phyloP scores from a whole-genome alignment of 2,888 invertebrate species.

The Endomychus coccineus region DNA sequence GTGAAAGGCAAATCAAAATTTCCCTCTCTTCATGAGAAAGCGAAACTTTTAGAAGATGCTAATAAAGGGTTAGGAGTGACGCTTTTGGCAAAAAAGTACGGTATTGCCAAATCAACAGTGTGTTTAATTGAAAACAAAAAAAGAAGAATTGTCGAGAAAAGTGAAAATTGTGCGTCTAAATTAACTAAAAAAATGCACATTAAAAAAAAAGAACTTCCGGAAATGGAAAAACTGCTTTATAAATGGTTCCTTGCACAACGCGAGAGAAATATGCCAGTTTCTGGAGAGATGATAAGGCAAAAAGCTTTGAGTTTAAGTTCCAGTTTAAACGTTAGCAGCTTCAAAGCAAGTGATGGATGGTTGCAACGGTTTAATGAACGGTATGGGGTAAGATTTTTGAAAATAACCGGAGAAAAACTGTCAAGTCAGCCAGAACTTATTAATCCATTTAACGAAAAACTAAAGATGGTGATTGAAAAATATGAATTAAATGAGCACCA shows the following conservation, averaged over 20 bases:
- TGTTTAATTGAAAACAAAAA: conserved; percentile 5
- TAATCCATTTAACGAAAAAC: no score
- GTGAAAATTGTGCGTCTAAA: not conserved
- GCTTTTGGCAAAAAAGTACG: conserved; percentile 5
- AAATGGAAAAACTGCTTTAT: conserved; percentile 16
- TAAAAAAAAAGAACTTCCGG: not conserved
- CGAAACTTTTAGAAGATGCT: conserved; percentile 4
- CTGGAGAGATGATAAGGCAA: conserved; percentile 10
- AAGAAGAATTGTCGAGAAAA: not conserved
- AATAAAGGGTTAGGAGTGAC: conserved; percentile 4
- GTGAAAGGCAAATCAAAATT: conserved; percentile 8
- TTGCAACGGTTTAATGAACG: conserved; percentile 13
- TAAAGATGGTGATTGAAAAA: no score
- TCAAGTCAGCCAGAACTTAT: conserved; percentile 14
- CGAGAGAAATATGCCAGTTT: conserved; percentile 8
- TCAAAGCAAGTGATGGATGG: conserved; percentile 15
- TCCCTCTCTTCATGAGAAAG: conserved; percentile 7
- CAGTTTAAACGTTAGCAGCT: no score
- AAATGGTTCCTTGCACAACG: conserved; percentile 11
- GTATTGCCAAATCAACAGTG: conserved; percentile 8
- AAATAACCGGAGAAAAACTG: conserved; percentile 17
- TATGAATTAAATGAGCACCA: no score
- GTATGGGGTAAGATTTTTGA: conserved; percentile 11
- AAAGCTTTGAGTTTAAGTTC: conserved; percentile 7
- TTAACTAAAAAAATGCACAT: not conserved